Evolutionary conservation across 2,888 invertebrate species (phyloP).

Genomic region (Argyresthia goedartella): DNA sequence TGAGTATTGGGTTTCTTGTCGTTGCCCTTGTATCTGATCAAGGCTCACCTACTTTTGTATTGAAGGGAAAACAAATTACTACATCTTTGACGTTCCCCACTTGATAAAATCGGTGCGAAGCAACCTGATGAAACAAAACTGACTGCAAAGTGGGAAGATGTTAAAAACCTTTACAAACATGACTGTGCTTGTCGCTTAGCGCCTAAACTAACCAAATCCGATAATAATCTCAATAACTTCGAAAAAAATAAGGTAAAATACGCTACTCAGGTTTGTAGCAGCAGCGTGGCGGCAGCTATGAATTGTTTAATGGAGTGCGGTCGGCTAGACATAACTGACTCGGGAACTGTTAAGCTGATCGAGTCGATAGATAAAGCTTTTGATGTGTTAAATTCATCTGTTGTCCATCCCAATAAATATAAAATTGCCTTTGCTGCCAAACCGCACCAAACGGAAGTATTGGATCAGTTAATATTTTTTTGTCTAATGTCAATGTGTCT

Average conservation of each 20-base stretch:
- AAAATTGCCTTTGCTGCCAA: conserved; percentile 7
- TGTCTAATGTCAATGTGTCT: too few relatives aligned
- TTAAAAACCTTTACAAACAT: conserved; percentile 15
- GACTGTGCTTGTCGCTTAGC: conserved; percentile 18
- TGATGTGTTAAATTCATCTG: conserved; percentile 14
- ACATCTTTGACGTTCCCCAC: conserved; percentile 23
- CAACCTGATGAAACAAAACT: conserved; percentile 11
- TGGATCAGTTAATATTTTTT: too few relatives aligned
- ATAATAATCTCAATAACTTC: conserved; percentile 19
- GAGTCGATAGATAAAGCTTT: conserved; percentile 14
- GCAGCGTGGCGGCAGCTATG: conserved; percentile 20
- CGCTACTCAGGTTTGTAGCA: conserved; percentile 22
- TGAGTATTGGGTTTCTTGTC: conserved; percentile 3
- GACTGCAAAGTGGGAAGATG: conserved; percentile 21
- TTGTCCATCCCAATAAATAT: conserved; percentile 6
- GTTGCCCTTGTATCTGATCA: conserved; percentile 2
- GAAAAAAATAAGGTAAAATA: conserved; percentile 19
- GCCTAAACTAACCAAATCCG: conserved; percentile 21
- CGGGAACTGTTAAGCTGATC: conserved; percentile 12
- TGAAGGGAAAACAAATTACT: conserved; percentile 19
- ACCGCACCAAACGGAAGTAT: too few relatives aligned
- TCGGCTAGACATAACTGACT: conserved; percentile 9
- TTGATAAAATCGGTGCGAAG: conserved; percentile 20
- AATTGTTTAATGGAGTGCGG: conserved; percentile 11
- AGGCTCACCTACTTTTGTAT: conserved; percentile 19